Base-by-base conservation (phyloP, 2,113 vertebrate species). In the Nothoprocta perdicaria region DNA sequence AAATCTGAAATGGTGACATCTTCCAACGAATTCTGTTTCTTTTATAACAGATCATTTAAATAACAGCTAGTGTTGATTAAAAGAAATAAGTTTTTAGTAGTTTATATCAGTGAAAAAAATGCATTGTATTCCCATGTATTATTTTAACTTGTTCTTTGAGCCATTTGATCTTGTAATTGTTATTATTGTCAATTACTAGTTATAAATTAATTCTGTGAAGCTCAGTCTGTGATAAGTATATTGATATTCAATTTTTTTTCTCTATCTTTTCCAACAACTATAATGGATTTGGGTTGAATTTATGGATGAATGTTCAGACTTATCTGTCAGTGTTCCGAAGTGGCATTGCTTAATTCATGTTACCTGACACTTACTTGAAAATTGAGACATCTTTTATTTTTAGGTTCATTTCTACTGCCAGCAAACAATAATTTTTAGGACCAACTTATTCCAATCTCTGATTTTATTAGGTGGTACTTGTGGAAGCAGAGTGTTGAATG, bases 81-180 rank as follows among this genome's bases (percentile, higher is more conserved):
- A 31, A 50, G 73, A 33, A 50, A 77, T 65, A 33, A 68, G 14
- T 5, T 4, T 53, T 63, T 58, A 58, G 14, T 35, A 68, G 52
- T 55, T 16, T 81, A 11, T 63, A 88, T 65, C 27, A 65, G 5
- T 65, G 29, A 12, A 78, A 78, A 87, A 26, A 80, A 63, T 31
- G 13, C n/a, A 63, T 4, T 0, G 0, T 63, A 14, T 41, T 41
- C 19, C 38, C 62, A 38, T n/a, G 41, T 23, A 9, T 14, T 23
- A 68, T 16, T 46, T 68, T 46, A 45, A 68, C 19, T 24, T 68
- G 8, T n/a, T 67, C 41, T 67, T 67, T 43, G 12, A 67, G 41
- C 29, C 43, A 45, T 67, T 46, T 19, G 58, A 43, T 67, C 19
- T n/a, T 21, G 9, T 46, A 46, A 46, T 46, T 67, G 13, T 66